Base-by-base conservation (phyloP, 1,140 invertebrate genomes). In the Tachypleus tridentatus region DNA sequence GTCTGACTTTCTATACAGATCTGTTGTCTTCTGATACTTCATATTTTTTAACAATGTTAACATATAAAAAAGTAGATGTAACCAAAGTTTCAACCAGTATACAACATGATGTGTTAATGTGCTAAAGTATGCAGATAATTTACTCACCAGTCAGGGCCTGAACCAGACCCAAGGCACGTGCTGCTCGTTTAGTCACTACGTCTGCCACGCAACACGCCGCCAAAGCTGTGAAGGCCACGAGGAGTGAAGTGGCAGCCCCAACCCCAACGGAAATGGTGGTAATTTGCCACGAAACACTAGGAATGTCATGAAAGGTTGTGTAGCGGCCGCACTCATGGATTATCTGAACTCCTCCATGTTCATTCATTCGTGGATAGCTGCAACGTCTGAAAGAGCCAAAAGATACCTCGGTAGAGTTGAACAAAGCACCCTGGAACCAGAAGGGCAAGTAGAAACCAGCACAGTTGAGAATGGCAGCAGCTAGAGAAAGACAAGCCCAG, bases 391-490 rank as follows among this genome's bases (percentile, higher is more conserved):
- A 86, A 58, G 83, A 82, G 68, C 82, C 83, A 74, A 87, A 86
- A 73, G 83, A 85, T 54, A 84, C 82, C 70, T 83, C 82, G 51
- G 69, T 69, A 8, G 57, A 58, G 54, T 69, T 69, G 49, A 61
- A 69, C 10, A 72, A 61, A 49, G 72, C 75, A 72, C 86, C 85
- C 78, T 84, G 79, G 63, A 87, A 82, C 85, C 85, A 87, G 74
- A 83, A 86, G 61, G 85, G 85, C 72, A 87, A 74, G 71, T 86
- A 86, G 74, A 85, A 86, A 64, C 85, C 85, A 8, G 81, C 79
- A 73, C 83, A 82, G 69, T 80, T 81, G 29, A 83, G 75, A 53
- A 85, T 73, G n/a, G 84, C 81, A 56, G 82, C 81, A 50, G 83
- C 73, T 53, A 85, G 75, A 51, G 84, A 86, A 63, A 85, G 71